Evolutionary conservation across 2,113 vertebrate genomes (phyloP).

Genomic region (Gadus chalcogrammus): DNA sequence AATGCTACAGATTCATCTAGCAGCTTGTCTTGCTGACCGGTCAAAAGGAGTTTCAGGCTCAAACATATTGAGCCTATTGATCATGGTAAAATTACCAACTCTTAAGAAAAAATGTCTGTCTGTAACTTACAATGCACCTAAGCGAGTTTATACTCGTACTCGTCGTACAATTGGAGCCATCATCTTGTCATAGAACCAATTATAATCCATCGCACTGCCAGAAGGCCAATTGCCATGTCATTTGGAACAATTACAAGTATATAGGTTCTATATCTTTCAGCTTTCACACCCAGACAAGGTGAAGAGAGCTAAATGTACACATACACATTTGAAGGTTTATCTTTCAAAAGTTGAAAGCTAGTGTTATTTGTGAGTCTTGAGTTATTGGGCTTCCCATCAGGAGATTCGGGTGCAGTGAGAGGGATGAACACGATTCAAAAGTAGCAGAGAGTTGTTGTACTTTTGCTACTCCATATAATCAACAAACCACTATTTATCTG

Average conservation of each 20-base stretch:
- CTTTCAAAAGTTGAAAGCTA: background rate
- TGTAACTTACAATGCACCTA: background rate
- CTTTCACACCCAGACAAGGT: no score
- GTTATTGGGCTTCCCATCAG: no score
- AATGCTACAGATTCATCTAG: no score
- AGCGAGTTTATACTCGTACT: slow-evolving; percentile 13
- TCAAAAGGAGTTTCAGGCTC: slow-evolving; percentile 23
- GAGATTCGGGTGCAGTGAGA: no score
- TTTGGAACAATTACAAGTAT: slow-evolving; percentile 15
- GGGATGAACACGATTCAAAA: no score
- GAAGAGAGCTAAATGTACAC: no score
- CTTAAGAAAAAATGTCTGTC: slow-evolving; percentile 14
- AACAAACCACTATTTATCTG: no score
- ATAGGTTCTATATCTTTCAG: no score
- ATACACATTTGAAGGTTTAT: background rate
- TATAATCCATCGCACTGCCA: slow-evolving; percentile 25
- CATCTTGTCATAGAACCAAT: slow-evolving; percentile 35
- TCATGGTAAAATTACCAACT: slow-evolving; percentile 16
- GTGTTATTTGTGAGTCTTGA: no score
- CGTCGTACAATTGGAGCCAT: slow-evolving; percentile 21
- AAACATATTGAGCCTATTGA: slow-evolving; percentile 4
- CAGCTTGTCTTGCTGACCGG: background rate
- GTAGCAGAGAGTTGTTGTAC: no score
- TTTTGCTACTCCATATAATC: no score
- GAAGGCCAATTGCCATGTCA: slow-evolving; percentile 4